phyloP scores from a whole-genome alignment of 2,113 vertebrate genomes.

The Corythornis madagascariensis region DNA sequence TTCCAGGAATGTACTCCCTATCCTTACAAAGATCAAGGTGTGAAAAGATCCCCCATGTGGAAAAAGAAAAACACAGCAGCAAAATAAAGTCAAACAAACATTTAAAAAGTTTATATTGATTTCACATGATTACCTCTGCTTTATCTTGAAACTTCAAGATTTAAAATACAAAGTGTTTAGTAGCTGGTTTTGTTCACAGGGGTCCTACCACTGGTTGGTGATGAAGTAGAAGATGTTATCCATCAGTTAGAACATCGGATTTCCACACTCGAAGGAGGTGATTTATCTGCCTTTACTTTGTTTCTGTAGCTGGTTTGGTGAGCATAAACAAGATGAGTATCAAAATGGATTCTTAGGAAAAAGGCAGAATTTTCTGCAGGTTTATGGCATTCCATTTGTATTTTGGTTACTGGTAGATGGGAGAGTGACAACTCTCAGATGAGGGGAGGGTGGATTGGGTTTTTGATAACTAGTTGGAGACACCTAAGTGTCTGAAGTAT shows the following conservation, averaged over 20 bases:
- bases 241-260: background rate
- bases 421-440: background rate
- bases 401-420: background rate
- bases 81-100: background rate
- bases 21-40: background rate
- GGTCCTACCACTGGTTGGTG: fast-evolving
- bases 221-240: fast-evolving
- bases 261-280: constrained; percentile 43
- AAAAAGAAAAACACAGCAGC: background rate
- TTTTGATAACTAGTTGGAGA: background rate
- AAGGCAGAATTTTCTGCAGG: background rate
- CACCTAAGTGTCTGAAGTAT: background rate
- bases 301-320: background rate
- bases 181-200: background rate
- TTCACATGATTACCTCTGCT: background rate
- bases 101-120: fast-evolving
- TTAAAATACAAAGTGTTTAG: background rate
- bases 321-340: background rate
- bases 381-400: background rate
- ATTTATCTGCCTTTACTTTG: background rate
- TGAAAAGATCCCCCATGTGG: background rate
- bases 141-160: background rate
- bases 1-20: background rate
- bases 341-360: background rate
- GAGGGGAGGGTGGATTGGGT: fast-evolving